A percentile compares a stretch with the other conserved stretches of the same genome.
Evolutionary conservation across 2,888 invertebrate genomes (phyloP).

Genomic region (Stenurella melanura): DNA sequence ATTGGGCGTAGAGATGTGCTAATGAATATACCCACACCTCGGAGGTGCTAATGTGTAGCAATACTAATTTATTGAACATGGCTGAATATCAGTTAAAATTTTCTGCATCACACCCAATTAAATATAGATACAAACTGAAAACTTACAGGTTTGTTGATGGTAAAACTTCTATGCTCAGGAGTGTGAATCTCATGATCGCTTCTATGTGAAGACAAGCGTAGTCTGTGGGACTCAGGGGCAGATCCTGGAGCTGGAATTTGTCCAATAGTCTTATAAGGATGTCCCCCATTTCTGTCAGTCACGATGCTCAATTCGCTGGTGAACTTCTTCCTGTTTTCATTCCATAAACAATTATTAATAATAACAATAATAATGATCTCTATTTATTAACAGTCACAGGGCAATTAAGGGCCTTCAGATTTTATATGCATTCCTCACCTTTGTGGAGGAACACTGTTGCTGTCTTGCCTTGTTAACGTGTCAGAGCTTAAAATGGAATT

Average conservation of each 20-base stretch:
- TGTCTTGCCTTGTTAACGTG: constrained; percentile 68
- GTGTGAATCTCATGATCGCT: constrained; percentile 80
- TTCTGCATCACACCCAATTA: no score
- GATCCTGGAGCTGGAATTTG: constrained; percentile 65
- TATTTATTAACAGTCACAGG: no score
- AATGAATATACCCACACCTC: no score
- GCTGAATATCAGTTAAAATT: no score
- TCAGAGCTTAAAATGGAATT: constrained; percentile 79
- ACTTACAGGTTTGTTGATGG: constrained; percentile 57
- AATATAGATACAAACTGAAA: neutral
- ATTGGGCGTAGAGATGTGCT: no score
- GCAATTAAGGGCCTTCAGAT: no score
- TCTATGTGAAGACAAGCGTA: constrained; percentile 75
- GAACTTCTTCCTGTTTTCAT: constrained; percentile 74
- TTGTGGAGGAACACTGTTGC: constrained; percentile 63
- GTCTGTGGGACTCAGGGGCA: constrained; percentile 65
- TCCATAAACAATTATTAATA: neutral
- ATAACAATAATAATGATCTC: no score
- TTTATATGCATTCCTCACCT: constrained; percentile 50
- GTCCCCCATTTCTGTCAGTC: constrained; percentile 69
- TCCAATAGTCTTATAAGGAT: constrained; percentile 62
- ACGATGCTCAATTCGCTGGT: constrained; percentile 78
- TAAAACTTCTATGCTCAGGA: constrained; percentile 76
- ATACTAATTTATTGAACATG: no score
- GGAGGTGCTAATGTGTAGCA: no score